A percentile compares a stretch with the other conserved stretches of the same genome.
Conservation (phyloP, 2,113 vertebrate genomes). For the Plecotus auritus region DNA sequence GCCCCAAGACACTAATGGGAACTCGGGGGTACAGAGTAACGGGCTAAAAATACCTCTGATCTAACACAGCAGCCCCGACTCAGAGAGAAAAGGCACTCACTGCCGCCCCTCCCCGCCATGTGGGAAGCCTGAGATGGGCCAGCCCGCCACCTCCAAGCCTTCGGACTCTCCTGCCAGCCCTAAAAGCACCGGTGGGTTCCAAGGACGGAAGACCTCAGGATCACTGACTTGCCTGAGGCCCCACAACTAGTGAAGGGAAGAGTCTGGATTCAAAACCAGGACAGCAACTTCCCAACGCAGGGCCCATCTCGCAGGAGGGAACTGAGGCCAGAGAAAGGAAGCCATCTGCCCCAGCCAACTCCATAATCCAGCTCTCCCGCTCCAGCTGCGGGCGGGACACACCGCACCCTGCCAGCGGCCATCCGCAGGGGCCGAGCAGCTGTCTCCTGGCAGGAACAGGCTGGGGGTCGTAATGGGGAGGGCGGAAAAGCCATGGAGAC, state of each 20-base stretch:
- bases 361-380: background rate
- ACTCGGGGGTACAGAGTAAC: background rate
- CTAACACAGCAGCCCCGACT: background rate
- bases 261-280: background rate
- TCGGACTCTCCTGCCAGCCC: background rate
- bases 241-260: background rate
- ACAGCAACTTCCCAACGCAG: background rate
- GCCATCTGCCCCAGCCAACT: background rate
- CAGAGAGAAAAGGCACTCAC: background rate
- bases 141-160: background rate
- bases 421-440: background rate
- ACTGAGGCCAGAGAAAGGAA: background rate
- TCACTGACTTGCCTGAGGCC: background rate
- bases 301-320: background rate
- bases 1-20: background rate
- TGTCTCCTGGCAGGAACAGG: background rate
- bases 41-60: background rate
- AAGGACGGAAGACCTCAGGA: background rate
- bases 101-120: fast-evolving
- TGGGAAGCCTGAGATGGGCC: fast-evolving
- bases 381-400: background rate
- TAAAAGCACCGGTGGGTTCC: fast-evolving
- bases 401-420: background rate
- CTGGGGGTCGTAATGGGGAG: background rate
- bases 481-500: background rate